Percentiles rank a stretch among this genome's conserved stretches.
phyloP scores from a whole-genome alignment of 1,140 invertebrate genomes.

The Mylabris phalerata region DNA sequence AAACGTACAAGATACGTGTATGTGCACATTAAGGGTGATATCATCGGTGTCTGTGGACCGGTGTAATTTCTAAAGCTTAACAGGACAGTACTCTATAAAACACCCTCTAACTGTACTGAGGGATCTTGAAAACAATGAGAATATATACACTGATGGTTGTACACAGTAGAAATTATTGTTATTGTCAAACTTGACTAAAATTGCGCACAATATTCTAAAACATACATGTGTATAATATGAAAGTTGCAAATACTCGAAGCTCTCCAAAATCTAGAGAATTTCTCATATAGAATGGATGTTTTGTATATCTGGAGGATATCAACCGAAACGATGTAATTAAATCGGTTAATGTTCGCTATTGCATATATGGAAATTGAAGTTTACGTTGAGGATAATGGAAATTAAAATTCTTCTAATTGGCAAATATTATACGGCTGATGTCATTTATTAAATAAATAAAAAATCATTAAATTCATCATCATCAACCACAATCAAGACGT shows the following conservation, averaged over 20 bases:
- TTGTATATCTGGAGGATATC: too few relatives aligned
- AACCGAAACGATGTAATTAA: too few relatives aligned
- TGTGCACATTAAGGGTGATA: conserved; percentile 1
- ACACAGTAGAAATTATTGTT: conserved; percentile 22
- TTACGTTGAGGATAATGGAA: too few relatives aligned
- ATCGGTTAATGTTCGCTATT: too few relatives aligned
- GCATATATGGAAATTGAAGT: too few relatives aligned
- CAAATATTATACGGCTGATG: too few relatives aligned
- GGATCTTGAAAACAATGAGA: conserved; percentile 17
- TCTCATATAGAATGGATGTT: too few relatives aligned
- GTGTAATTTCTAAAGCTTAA: conserved; percentile 19
- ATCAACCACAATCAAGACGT: too few relatives aligned
- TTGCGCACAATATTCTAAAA: conserved; percentile 1
- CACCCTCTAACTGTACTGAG: background rate
- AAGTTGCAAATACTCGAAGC: conserved; percentile 1
- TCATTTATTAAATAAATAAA: too few relatives aligned
- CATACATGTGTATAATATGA: background rate
- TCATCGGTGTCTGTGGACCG: conserved; percentile 3
- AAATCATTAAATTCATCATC: too few relatives aligned
- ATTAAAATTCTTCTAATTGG: too few relatives aligned
- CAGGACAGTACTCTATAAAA: conserved; percentile 18
- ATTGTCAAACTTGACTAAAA: conserved; percentile 22
- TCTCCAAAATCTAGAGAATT: too few relatives aligned
- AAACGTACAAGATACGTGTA: background rate
- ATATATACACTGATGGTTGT: conserved; percentile 8